Base-by-base conservation (phyloP, 2,888 invertebrate genomes). In the Reticulitermes lucifugus region DNA sequence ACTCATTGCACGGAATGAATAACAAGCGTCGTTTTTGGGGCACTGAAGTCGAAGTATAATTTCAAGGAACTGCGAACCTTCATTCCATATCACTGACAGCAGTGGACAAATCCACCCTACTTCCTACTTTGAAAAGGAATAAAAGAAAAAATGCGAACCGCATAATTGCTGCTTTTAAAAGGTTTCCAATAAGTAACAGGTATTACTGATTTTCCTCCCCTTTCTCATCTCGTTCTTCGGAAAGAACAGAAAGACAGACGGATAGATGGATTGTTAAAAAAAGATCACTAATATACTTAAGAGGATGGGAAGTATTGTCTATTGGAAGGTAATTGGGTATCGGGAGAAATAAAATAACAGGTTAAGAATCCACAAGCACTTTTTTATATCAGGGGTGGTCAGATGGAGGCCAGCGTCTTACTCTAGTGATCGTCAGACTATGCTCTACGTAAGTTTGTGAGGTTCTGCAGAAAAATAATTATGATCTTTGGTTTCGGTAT, bases 311-410 rank as follows among this genome's bases (percentile, higher is more conserved):
- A 65, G 65, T 65, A 65, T 65, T n/a, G 65, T n/a, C 73, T 59
- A 79, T 79, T 79, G 79, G 25, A 59, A 60, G 80, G 70, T 85
- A 85, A 85, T 85, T 85, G 84, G 85, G 25, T 85, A 84, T 85
- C 80, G 85, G 85, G 22, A 83, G 51, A 79, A 79, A 80, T 84
- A 51, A 86, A 84, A 84, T 86, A 84, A 84, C 82, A 86, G 86
- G 83, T 77, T 84, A 46, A 25, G 25, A 65, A 25, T 25, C 25
- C 65, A 65, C 65, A 65, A n/a, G 65, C 35, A 51, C 43, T 73
- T 79, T 55, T 65, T n/a, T n/a, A 6, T n/a, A n/a, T 25, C 65
- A 65, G 65, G 65, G 65, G 65, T 65, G 65, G 60, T 60, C 60
- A 60, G 21, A 22, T 22, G 60, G 21, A 6, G 60, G 60, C 6